phyloP scores from a whole-genome alignment of 2,113 vertebrate species.

The Syrmaticus mikado region DNA sequence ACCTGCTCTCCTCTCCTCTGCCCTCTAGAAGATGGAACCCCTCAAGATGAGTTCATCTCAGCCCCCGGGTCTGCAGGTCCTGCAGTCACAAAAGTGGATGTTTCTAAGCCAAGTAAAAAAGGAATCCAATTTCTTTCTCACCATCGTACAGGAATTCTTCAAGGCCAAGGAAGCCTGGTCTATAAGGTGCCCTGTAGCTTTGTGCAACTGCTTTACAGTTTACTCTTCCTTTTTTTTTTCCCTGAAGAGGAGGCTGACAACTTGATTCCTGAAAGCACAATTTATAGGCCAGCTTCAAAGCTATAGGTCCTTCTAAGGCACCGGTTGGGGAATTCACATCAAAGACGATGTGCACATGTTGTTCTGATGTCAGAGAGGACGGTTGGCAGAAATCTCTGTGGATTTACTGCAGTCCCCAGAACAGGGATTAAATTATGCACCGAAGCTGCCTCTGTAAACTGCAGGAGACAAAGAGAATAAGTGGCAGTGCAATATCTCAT shows the following conservation, averaged over 20 bases:
- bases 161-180: slow-evolving; percentile 73
- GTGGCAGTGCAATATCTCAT: slow-evolving; percentile 44
- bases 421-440: slow-evolving; percentile 76
- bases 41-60: not conserved
- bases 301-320: slow-evolving; percentile 74
- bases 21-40: not conserved
- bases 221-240: slow-evolving; percentile 61
- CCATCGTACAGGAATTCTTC: slow-evolving; percentile 33
- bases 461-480: slow-evolving; percentile 72
- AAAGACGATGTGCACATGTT: slow-evolving; percentile 70
- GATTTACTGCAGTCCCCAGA: slow-evolving; percentile 69
- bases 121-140: slow-evolving; percentile 53
- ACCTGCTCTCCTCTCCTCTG: not conserved
- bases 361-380: slow-evolving; percentile 75
- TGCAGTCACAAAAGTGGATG: not conserved
- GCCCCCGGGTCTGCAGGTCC: not conserved
- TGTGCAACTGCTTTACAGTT: slow-evolving; percentile 66
- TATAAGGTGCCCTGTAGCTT: slow-evolving; percentile 61
- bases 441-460: slow-evolving; percentile 72
- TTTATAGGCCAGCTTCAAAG: slow-evolving; percentile 85
- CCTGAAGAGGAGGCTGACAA: slow-evolving; percentile 74
- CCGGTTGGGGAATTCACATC: slow-evolving; percentile 81
- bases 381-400: slow-evolving; percentile 68
- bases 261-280: slow-evolving; percentile 80
- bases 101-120: slow-evolving; percentile 15